Evolutionary conservation across 2,113 vertebrate species (phyloP), one percentile per base, ranked within the genome.

Genomic region (Pithys albifrons): DNA sequence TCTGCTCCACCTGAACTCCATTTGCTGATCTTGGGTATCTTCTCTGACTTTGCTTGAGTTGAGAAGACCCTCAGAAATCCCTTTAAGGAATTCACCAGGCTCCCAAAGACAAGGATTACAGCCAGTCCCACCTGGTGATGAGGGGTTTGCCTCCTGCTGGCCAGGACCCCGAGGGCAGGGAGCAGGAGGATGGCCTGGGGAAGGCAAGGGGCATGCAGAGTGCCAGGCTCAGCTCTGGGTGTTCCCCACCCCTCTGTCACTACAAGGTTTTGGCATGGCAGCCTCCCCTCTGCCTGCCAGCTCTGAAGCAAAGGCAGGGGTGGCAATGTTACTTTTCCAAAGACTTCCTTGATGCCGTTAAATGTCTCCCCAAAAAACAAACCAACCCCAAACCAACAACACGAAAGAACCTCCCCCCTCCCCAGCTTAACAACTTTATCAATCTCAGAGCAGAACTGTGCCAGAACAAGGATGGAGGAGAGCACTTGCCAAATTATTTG

Each of bases 401-500:
- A 25, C 5, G 77, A 85, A 85, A 28, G 39, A 76, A 27, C 20
- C 3, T 16, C 27, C 31, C 16, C 35, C 25, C 23, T 27, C 6
- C 10, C 19, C 31, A 59, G 12, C 18, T 70, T 46, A 89, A 93
- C 93, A 91, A 70, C 88, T 97, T 97, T 94, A 94, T 97, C 96
- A 94, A 19, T 51, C 93, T 24, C 8, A 28, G 52, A 86, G 75
- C 2, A 20, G 35, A 35, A 27, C 49, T 91, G 51, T 78, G 83
- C 89, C 94, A 92, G 91, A 66, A 72, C 31, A 33, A 94, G 54
- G 55, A 73, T 15, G 23, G 57, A 49, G 85, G 57, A 49, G 85
- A 77, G 45, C 57, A 23, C 31, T 80, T 92, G 97, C 97, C 97
- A 97, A 97, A 96, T 95, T 90, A 96, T 89, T 96, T 97, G 95